Evolutionary conservation across 2,113 vertebrate species (phyloP), one percentile per base, ranked within the genome.

Genomic region (Riparia riparia): DNA sequence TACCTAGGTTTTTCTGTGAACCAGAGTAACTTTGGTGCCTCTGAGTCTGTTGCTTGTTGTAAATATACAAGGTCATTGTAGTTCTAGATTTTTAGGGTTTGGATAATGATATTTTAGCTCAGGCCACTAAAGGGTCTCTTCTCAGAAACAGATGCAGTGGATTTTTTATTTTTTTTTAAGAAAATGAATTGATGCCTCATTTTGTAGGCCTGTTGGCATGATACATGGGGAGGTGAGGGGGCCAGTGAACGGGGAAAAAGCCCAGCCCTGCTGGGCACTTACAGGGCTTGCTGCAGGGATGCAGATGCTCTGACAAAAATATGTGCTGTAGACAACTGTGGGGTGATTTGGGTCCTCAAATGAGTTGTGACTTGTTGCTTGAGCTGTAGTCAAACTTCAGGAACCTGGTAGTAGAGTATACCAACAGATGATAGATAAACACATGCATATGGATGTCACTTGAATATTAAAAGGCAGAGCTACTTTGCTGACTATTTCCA

Each of bases 221-320:
- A 17, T 57, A 39, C 3, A 1, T 10, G 12, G 9, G 18, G 29
- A 54, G 29, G 9, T 74, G 34, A 65, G 10, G n/a, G 28, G 12
- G 6, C 6, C 0, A 1, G 26, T 13, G 44, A 83, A 37, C 60
- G 91, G 61, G 61, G 39, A 25, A 81, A 42, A 73, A 32, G 39
- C 45, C 31, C 17, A 29, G 14, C 24, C 53, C 19, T 64, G 19
- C 41, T 24, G 39, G 15, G 10, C 1, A 10, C 21, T 80, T 14
- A 1, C 0, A 25, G 22, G 29, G 37, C 58, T 65, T 51, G 19
- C 64, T 37, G 18, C 1, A 2, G 32, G 8, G 39, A 14, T 39
- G 34, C 51, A 41, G 50, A 51, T 77, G 37, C 37, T 37, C 37
- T 37, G 14, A 28, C 39, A 66, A 54, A 88, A 28, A 14, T 47